Base-by-base conservation (phyloP, 2,113 vertebrate genomes). In the Pollachius pollachius region DNA sequence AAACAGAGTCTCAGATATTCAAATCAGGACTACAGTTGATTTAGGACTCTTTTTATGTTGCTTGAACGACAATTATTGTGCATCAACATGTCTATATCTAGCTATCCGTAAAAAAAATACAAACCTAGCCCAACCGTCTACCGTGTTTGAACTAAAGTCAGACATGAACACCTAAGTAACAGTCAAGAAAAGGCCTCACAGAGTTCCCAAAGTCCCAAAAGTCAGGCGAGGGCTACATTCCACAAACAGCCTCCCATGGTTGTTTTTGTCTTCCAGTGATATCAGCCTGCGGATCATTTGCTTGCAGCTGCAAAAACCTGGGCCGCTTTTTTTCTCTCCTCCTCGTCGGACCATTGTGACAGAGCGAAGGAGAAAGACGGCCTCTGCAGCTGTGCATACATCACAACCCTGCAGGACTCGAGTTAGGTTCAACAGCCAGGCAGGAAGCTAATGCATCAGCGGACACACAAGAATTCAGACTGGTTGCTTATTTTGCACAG, bases 311-410 rank as follows among this genome's bases (percentile, higher is more conserved):
- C 80, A 89, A 87, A 82, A 85, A 87, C 81, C 78, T 74, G 27
- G 69, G 68, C 41, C 41, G 9, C 9, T 16, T 57, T 57, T 57
- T 57, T 57, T 57, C n/a, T 48, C 41, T 16, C 57, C 78, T 67
- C 66, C 74, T 23, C 56, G 68, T 71, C 72, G 80, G 69, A 81
- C 77, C 71, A 88, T 87, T 85, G 81, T 85, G 84, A 83, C 81
- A 81, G 81, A 83, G 85, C 57, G 69, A 76, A 73, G 86, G 81
- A 85, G 88, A 88, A 57, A 75, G 67, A 71, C 79, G 70, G 81
- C 77, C 70, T 74, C 86, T 67, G 82, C 90, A 92, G 91, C 90
- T 92, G 91, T 92, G 89, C 87, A 92, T 66, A 92, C 89, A 91
- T 72, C 76, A 80, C 85, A 64, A 60, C 85, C 52, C 84, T 21